Conservation (phyloP, 2,113 vertebrate species). For the Cyprinus carpio region DNA sequence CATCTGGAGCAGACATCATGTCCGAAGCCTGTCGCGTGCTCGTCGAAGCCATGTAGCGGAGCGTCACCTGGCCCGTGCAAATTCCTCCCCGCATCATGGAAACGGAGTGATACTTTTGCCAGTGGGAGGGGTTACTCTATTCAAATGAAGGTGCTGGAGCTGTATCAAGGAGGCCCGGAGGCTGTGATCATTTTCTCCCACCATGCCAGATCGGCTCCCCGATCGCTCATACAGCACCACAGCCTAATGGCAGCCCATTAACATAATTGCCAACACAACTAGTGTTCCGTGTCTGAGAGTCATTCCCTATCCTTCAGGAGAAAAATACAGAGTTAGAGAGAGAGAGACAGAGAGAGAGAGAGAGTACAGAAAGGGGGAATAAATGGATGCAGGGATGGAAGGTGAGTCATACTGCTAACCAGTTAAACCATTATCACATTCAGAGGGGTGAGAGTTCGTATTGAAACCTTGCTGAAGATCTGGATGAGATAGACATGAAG, state of each 20-base stretch:
- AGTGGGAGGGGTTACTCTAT: conserved; percentile 73
- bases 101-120: background rate
- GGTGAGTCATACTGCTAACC: no score
- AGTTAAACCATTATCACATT: no score
- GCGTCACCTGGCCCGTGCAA: conserved; percentile 25
- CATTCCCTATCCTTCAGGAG: conserved; percentile 82
- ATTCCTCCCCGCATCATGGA: background rate
- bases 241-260: conserved; percentile 98
- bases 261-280: conserved; percentile 98
- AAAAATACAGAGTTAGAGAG: conserved; percentile 38
- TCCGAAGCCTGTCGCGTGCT: background rate
- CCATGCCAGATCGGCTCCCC: conserved; percentile 87
- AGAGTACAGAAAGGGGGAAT: conserved; percentile 18
- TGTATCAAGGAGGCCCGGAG: conserved; percentile 85
- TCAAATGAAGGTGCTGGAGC: conserved; percentile 82
- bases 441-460: no score
- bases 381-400: background rate
- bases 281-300: conserved; percentile 94
- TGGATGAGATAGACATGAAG: background rate
- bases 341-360: background rate
- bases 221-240: conserved; percentile 97
- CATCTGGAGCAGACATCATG: conserved; percentile 25
- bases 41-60: background rate
- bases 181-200: conserved; percentile 86
- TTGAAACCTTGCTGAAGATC: no score